Percentiles rank a stretch among this genome's conserved stretches.
Evolutionary conservation across 2,888 invertebrate genomes (phyloP).

Genomic region (Augochlorella aurata): DNA sequence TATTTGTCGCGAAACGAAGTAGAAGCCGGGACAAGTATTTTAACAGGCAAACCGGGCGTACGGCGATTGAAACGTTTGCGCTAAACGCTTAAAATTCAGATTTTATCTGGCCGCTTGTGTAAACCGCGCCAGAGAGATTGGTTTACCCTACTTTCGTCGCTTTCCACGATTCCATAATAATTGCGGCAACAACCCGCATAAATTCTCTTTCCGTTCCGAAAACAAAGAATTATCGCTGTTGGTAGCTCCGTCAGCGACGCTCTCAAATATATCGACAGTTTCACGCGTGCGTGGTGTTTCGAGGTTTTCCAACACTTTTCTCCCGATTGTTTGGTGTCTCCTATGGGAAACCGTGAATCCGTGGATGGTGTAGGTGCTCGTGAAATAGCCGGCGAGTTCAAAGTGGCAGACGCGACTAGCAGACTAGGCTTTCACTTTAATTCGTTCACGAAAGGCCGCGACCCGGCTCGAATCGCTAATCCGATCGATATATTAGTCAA

Average conservation of each 20-base stretch:
- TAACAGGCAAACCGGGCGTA: constrained; percentile 16
- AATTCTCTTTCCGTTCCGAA: constrained; percentile 1
- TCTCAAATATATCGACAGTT: background rate
- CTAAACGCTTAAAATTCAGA: constrained; percentile 18
- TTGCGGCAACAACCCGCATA: constrained; percentile 17
- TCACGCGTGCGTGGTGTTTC: background rate
- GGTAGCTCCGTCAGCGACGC: background rate
- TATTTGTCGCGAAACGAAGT: constrained; percentile 18
- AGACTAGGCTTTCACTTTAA: constrained; percentile 43
- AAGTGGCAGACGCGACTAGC: background rate
- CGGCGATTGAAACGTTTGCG: constrained; percentile 11
- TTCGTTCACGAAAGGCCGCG: constrained; percentile 45
- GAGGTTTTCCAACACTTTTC: background rate
- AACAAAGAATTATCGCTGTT: background rate
- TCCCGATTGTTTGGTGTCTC: background rate
- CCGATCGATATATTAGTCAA: constrained; percentile 52
- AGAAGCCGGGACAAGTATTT: constrained; percentile 25
- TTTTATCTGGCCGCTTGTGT: constrained; percentile 26
- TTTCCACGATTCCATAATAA: constrained; percentile 25
- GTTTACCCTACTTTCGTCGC: constrained; percentile 44
- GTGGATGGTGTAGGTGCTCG: background rate
- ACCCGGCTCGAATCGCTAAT: constrained; percentile 20
- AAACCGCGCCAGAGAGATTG: constrained; percentile 16
- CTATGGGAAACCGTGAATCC: background rate
- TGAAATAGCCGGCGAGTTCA: background rate